Conservation (phyloP, 2,113 vertebrate genomes). For the Caranx melampygus region DNA sequence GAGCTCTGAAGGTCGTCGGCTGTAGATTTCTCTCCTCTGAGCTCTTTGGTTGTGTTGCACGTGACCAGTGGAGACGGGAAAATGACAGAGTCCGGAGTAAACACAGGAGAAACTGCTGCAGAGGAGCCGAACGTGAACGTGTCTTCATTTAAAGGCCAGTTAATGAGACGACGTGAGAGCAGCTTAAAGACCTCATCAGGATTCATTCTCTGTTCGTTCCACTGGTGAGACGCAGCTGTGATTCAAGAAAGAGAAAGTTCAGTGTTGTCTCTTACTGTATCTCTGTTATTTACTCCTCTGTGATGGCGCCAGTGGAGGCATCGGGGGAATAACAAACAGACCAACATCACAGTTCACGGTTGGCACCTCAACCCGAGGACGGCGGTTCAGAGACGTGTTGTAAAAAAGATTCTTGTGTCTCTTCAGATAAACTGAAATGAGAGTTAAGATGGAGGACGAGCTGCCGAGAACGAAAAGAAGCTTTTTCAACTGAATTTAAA, state of each 20-base stretch:
- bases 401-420: too few species aligned
- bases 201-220: conserved; percentile 63
- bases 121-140: conserved; percentile 6
- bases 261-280: too few species aligned
- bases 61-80: background rate
- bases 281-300: too few species aligned
- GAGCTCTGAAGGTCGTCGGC: conserved; percentile 5
- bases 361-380: too few species aligned
- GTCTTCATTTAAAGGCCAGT: conserved; percentile 59
- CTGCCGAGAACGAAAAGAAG: too few species aligned
- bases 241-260: background rate
- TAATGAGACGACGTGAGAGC: conserved; percentile 52
- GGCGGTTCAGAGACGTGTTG: too few species aligned
- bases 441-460: too few species aligned
- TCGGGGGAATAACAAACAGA: too few species aligned
- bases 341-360: too few species aligned
- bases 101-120: background rate
- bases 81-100: background rate
- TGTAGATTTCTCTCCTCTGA: background rate
- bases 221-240: conserved; percentile 26
- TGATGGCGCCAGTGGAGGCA: too few species aligned
- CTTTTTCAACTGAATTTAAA: too few species aligned
- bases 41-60: conserved; percentile 12
- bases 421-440: too few species aligned
- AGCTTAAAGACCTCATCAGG: conserved; percentile 52